Percentiles rank a stretch among this genome's conserved stretches.
Conservation (phyloP, 1,140 invertebrate species). For the Daktulosphaira vitifoliae region DNA sequence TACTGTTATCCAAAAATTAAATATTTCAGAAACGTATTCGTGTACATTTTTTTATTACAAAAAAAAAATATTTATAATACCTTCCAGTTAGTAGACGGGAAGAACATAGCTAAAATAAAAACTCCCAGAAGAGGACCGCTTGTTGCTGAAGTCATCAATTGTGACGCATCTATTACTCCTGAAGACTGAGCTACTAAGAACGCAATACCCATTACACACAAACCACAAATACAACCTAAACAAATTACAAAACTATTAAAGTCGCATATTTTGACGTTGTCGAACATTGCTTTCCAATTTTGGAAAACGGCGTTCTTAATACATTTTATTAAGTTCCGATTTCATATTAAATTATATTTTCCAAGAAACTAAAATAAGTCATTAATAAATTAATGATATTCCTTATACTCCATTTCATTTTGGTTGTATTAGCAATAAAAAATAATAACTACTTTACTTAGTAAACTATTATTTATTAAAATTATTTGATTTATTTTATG, state of each 20-base stretch:
- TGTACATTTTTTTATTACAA: too few species aligned
- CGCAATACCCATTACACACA: conserved; percentile 59
- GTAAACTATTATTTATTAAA: too few species aligned
- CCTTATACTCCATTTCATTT: too few species aligned
- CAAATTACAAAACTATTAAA: neutral
- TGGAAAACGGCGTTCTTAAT: neutral
- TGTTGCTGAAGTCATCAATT: conserved; percentile 64
- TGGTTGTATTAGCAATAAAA: too few species aligned
- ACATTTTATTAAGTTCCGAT: neutral
- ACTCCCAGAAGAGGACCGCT: conserved; percentile 61
- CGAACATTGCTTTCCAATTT: too few species aligned
- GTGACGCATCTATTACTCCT: conserved; percentile 67
- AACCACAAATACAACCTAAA: conserved; percentile 56
- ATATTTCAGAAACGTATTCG: too few species aligned
- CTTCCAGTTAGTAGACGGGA: conserved; percentile 66
- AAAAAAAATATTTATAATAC: conserved; percentile 39
- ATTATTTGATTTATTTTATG: too few species aligned
- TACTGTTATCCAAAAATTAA: too few species aligned
- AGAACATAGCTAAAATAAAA: conserved; percentile 60
- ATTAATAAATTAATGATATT: too few species aligned
- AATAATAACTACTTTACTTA: too few species aligned
- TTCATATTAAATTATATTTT: too few species aligned
- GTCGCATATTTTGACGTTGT: neutral
- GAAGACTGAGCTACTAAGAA: conserved; percentile 61
- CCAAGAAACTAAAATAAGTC: too few species aligned